Conservation (phyloP, 2,113 vertebrate species). For the Urocolius indicus region DNA sequence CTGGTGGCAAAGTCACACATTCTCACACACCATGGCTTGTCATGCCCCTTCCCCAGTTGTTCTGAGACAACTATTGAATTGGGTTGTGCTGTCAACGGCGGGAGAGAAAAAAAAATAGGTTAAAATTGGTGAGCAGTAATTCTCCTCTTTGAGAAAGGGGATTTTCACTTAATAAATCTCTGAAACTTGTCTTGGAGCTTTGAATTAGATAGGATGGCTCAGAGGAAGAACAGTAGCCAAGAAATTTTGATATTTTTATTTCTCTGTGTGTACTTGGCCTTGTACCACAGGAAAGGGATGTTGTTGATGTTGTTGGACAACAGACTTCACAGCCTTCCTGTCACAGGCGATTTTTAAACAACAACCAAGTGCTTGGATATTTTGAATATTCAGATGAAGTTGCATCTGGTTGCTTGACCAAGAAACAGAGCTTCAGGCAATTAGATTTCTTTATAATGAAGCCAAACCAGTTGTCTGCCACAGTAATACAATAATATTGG, state of each 20-base stretch:
- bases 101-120: background rate
- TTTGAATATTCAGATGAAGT: background rate
- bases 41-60: background rate
- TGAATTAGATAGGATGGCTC: background rate
- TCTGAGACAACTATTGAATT: background rate
- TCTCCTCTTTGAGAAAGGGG: background rate
- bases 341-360: background rate
- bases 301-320: background rate
- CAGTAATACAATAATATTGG: background rate
- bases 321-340: slow-evolving; percentile 8
- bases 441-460: background rate
- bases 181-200: background rate
- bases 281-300: slow-evolving; percentile 10
- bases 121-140: background rate
- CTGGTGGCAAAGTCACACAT: background rate
- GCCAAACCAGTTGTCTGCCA: background rate
- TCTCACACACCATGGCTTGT: background rate
- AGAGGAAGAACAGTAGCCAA: background rate
- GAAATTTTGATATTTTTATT: background rate
- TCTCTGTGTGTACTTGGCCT: background rate
- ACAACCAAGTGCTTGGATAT: background rate
- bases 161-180: background rate
- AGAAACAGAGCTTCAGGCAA: background rate
- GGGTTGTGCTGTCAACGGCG: rapidly evolving
- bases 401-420: background rate